Percentiles rank a stretch among this genome's conserved stretches.
Evolutionary conservation across 23 tunicate species (phyloP).

Genomic region (Styela clava): DNA sequence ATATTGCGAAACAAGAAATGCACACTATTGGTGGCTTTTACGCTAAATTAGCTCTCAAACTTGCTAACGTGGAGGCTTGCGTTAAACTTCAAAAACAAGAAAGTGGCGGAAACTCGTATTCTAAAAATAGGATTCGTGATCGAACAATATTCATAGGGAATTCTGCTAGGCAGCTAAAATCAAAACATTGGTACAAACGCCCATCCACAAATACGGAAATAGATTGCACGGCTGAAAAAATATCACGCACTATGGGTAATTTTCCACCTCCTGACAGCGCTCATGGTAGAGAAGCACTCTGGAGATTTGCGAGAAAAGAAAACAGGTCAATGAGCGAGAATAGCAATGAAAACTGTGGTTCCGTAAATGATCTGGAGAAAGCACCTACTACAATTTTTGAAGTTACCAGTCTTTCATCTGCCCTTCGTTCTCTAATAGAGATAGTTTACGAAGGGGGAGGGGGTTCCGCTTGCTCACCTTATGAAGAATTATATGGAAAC

Average conservation of each 20-base stretch:
- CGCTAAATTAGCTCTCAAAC: conserved; percentile 34
- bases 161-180: not conserved
- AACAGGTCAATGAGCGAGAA: not conserved
- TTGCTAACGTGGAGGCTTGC: conserved; percentile 48
- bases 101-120: not conserved
- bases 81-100: conserved; percentile 22
- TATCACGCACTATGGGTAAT: not conserved
- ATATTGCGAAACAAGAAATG: not conserved
- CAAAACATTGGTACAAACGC: conserved; percentile 12
- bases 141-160: conserved; percentile 7
- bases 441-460: conserved; percentile 80
- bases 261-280: not conserved
- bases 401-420: conserved; percentile 38
- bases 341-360: not conserved
- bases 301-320: not conserved
- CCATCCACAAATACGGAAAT: not conserved
- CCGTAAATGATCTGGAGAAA: not conserved
- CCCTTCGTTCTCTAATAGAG: conserved; percentile 49
- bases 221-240: not conserved
- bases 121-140: not conserved
- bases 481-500: conserved; percentile 1
- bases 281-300: not conserved
- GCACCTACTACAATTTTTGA: conserved; percentile 12
- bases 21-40: conserved; percentile 60
- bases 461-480: conserved; percentile 42